Conservation (phyloP, 2,113 vertebrate genomes). For the Carassius gibelio region DNA sequence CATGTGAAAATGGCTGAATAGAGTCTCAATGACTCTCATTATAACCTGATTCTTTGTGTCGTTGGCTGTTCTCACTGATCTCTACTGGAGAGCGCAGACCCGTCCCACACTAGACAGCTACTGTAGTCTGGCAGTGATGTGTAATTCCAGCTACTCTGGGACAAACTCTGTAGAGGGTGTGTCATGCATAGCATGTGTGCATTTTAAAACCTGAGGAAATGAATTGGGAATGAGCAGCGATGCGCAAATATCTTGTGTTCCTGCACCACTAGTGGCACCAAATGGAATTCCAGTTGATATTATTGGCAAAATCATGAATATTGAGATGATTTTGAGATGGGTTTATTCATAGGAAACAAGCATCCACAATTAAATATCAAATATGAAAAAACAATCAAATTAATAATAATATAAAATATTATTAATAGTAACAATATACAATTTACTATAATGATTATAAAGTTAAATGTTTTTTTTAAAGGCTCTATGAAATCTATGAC, state of each 20-base stretch:
- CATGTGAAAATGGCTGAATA: not conserved
- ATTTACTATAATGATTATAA: too few species aligned
- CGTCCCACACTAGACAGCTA: not conserved
- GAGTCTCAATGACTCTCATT: constrained; percentile 13
- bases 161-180: not conserved
- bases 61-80: not conserved
- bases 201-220: constrained; percentile 13
- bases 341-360: too few species aligned
- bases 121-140: not conserved
- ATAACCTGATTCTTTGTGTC: constrained; percentile 17
- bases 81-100: not conserved
- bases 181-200: not conserved
- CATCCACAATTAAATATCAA: too few species aligned
- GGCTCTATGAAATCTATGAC: too few species aligned
- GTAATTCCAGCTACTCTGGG: constrained; percentile 23
- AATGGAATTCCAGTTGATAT: not conserved
- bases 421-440: too few species aligned
- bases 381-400: too few species aligned
- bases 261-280: not conserved
- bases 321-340: not conserved
- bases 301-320: not conserved
- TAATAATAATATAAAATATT: too few species aligned
- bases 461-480: too few species aligned
- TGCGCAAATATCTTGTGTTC: not conserved
- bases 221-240: not conserved